Conservation (phyloP, 1,140 invertebrate genomes). For the Camponotus pennsylvanicus region DNA sequence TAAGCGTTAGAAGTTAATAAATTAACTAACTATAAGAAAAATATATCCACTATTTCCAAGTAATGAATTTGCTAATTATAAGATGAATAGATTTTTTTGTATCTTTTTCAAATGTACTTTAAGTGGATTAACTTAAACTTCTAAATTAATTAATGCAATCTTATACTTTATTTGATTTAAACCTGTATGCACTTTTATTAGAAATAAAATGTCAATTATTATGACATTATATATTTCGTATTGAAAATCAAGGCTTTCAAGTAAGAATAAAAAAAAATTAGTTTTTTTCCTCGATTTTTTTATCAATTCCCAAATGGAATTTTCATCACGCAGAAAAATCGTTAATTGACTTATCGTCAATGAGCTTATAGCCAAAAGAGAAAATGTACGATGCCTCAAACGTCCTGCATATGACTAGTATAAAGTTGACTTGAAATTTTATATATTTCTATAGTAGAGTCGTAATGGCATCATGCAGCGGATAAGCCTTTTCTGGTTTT, state of each 20-base stretch:
- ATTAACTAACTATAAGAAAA: background rate
- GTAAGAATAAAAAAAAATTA: constrained; percentile 1
- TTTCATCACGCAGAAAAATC: background rate
- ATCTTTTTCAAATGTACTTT: background rate
- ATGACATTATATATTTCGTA: background rate
- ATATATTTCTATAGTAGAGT: constrained; percentile 63
- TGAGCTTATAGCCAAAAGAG: background rate
- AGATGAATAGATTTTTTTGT: background rate
- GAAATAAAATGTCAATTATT: background rate
- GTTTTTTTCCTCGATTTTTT: background rate
- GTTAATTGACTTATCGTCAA: background rate
- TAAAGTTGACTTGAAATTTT: constrained; percentile 47
- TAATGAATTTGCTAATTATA: background rate
- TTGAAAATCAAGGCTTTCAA: background rate
- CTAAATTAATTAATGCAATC: background rate
- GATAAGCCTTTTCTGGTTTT: constrained; percentile 73
- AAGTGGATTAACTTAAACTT: background rate
- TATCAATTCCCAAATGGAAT: background rate
- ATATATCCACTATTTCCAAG: background rate
- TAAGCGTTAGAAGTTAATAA: background rate
- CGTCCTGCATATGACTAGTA: constrained; percentile 50
- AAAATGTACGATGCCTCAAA: constrained; percentile 43
- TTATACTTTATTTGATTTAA: constrained; percentile 7
- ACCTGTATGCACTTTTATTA: background rate
- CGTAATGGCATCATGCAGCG: constrained; percentile 77